Conservation (phyloP, 2,888 invertebrate genomes). For the Sphaerophoria taeniata region DNA sequence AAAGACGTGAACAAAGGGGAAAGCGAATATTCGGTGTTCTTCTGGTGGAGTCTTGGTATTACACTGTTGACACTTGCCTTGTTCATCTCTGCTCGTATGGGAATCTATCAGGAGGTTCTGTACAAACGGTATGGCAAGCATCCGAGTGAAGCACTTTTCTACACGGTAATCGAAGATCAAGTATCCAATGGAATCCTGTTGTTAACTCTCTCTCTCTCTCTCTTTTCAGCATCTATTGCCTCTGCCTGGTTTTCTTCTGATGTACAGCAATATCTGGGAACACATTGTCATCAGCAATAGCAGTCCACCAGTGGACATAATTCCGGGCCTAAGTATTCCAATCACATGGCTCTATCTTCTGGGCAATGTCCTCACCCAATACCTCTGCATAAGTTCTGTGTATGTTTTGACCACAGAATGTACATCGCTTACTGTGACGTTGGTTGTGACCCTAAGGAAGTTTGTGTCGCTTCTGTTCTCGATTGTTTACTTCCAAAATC, state of each 20-base stretch:
- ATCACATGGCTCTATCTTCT: slow-evolving; percentile 90
- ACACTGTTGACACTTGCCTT: slow-evolving; percentile 92
- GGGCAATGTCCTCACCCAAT: slow-evolving; percentile 95
- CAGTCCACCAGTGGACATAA: slow-evolving; percentile 84
- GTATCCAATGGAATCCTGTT: not conserved
- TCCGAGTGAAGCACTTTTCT: slow-evolving; percentile 94
- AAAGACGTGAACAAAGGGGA: slow-evolving; percentile 69
- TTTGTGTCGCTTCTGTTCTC: slow-evolving; percentile 98
- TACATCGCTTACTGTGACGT: slow-evolving; percentile 95
- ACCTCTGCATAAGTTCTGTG: slow-evolving; percentile 96
- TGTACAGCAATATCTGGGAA: slow-evolving; percentile 89
- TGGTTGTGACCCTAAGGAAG: slow-evolving; percentile 97
- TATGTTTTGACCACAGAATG: slow-evolving; percentile 97
- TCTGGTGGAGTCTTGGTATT: slow-evolving; percentile 90
- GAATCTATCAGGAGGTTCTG: slow-evolving; percentile 95
- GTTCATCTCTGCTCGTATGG: slow-evolving; percentile 97
- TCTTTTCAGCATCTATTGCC: slow-evolving; percentile 91
- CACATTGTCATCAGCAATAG: slow-evolving; percentile 89
- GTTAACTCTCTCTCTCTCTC: not conserved
- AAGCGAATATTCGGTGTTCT: slow-evolving; percentile 80
- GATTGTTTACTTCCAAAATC: slow-evolving; percentile 95
- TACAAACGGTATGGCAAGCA: slow-evolving; percentile 94
- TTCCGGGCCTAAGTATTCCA: slow-evolving; percentile 88
- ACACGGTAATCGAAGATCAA: slow-evolving; percentile 85
- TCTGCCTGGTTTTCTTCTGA: slow-evolving; percentile 93